These are phyloP conservation scores for Paratrypauchen microcephalus DNA, from an alignment of 2,797 vertebrate species.

Conservation along the genomic window DNA sequence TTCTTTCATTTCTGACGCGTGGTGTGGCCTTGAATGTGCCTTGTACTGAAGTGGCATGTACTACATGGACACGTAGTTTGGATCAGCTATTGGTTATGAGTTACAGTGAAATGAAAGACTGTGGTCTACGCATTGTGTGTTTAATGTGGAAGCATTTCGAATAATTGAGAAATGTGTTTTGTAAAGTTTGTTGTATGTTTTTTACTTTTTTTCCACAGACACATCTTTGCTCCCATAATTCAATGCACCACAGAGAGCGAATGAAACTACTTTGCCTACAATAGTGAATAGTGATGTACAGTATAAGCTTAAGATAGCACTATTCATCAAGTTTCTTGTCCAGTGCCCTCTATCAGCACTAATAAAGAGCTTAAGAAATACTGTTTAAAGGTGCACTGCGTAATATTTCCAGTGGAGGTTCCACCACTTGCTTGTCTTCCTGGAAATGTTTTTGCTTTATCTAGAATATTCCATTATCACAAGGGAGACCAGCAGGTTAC, in stretches of 20 bases:
- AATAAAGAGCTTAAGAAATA: not conserved
- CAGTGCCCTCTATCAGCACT: not conserved
- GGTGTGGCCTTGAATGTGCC: conserved; percentile 21
- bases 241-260: not conserved
- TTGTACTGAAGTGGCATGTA: conserved; percentile 3
- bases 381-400: not conserved
- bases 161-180: not conserved
- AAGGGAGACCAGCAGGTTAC: too few relatives aligned
- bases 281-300: not conserved
- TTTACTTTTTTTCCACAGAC: not conserved
- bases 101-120: not conserved
- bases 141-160: not conserved
- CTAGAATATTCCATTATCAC: too few relatives aligned
- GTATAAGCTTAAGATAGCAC: too few relatives aligned
- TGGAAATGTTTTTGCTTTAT: too few relatives aligned
- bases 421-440: too few relatives aligned
- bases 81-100: conserved; percentile 5
- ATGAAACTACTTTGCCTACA: not conserved
- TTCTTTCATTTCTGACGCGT: conserved; percentile 18
- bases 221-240: not conserved
- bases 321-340: not conserved
- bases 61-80: not conserved
- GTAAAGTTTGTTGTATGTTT: not conserved
- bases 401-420: too few relatives aligned
- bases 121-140: conserved; percentile 25